phyloP scores from a whole-genome alignment of 35 echinoderm and acorn worm genomes.

The Lytechinus variegatus region DNA sequence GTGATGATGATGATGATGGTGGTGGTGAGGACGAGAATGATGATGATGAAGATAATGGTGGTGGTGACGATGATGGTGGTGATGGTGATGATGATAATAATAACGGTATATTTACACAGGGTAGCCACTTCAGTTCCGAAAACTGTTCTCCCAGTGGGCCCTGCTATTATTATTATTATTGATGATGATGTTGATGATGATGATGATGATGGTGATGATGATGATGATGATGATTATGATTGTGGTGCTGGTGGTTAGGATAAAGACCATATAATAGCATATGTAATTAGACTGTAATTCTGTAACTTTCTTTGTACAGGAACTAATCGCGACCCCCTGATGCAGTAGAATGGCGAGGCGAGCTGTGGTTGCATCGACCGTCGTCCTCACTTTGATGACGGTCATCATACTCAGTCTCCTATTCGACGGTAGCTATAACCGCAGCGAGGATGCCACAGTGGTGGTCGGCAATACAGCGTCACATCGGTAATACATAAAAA shows the following conservation, averaged over 20 bases:
- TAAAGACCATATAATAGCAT: not conserved
- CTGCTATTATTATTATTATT: too few relatives aligned
- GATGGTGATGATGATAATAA: too few relatives aligned
- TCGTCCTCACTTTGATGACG: not conserved
- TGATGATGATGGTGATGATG: not conserved
- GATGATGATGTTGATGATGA: too few relatives aligned
- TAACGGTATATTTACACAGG: too few relatives aligned
- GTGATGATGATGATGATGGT: too few relatives aligned
- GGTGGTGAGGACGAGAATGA: too few relatives aligned
- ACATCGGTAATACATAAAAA: not conserved
- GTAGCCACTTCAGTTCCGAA: too few relatives aligned
- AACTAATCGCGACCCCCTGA: not conserved
- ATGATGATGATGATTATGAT: not conserved
- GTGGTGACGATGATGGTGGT: too few relatives aligned
- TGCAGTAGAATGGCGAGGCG: not conserved
- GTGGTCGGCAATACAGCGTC: not conserved
- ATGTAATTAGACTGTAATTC: not conserved
- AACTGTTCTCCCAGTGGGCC: too few relatives aligned
- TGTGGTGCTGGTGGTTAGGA: not conserved
- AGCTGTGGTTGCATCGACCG: not conserved
- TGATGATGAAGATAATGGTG: too few relatives aligned
- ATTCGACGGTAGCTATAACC: not conserved
- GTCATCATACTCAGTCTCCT: not conserved
- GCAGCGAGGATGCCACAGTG: not conserved
- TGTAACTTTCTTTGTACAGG: not conserved